Conservation (phyloP, 2,797 vertebrate genomes). For the Garrulus glandarius region DNA sequence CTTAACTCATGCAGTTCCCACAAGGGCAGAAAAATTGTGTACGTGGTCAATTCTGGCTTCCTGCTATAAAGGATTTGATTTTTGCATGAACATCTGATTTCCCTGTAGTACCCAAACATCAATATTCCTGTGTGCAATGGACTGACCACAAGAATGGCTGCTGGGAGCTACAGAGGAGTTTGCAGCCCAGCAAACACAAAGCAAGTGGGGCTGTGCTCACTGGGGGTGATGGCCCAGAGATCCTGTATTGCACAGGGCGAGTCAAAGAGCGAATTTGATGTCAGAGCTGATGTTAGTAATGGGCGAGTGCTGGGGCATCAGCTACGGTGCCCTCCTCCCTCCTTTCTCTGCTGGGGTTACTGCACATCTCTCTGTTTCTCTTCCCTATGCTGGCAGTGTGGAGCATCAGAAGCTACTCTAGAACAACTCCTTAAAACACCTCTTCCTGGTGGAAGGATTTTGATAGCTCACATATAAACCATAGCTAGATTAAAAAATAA, state of each 20-base stretch:
- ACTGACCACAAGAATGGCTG: not conserved
- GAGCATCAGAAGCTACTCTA: not conserved
- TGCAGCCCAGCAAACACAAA: not conserved
- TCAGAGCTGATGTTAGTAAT: not conserved
- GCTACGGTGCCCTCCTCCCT: accelerated
- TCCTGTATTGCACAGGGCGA: not conserved
- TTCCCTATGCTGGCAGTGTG: not conserved
- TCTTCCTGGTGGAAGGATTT: not conserved
- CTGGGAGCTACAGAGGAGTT: not conserved
- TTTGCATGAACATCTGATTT: not conserved
- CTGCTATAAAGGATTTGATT: not conserved
- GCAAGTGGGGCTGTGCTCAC: not conserved
- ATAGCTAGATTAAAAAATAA: not conserved
- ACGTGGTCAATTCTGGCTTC: accelerated
- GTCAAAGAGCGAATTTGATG: not conserved
- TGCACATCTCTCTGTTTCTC: not conserved
- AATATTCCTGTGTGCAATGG: not conserved
- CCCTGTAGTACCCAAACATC: not conserved
- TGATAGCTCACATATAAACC: not conserved
- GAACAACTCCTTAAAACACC: not conserved
- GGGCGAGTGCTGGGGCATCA: not conserved
- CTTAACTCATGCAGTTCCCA: not conserved
- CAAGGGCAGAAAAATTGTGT: not conserved
- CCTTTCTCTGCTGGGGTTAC: not conserved
- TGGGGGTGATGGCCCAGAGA: not conserved